phyloP scores from a whole-genome alignment of 2,888 invertebrate genomes.

The Morpho deidamia region DNA sequence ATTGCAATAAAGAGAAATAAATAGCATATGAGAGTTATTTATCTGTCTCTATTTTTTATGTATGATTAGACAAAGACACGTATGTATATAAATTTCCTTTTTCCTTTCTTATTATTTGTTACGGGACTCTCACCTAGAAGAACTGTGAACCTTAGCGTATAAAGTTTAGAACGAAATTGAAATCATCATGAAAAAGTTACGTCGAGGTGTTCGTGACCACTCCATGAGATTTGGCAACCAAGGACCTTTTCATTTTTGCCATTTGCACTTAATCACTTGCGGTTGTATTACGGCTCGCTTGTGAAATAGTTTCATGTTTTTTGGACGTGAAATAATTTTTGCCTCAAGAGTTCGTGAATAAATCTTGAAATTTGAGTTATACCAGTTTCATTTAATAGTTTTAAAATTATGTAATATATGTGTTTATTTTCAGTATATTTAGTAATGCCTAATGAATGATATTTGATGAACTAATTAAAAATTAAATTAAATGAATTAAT shows the following conservation, averaged over 20 bases:
- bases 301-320: conserved; percentile 10
- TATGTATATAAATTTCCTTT: too few species aligned
- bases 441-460: too few species aligned
- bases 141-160: conserved; percentile 21
- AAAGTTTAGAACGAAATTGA: conserved; percentile 53
- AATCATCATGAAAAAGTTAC: conserved; percentile 33
- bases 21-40: too few species aligned
- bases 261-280: conserved; percentile 14
- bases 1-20: too few species aligned
- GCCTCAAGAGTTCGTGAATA: not conserved
- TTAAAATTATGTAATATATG: too few species aligned
- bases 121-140: too few species aligned
- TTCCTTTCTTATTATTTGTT: too few species aligned
- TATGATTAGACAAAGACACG: too few species aligned
- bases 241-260: conserved; percentile 21
- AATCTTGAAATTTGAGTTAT: not conserved
- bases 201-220: conserved; percentile 16
- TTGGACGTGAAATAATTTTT: conserved; percentile 4
- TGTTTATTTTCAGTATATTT: too few species aligned
- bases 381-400: not conserved
- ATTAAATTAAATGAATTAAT: too few species aligned
- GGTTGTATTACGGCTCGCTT: conserved; percentile 8
- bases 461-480: too few species aligned
- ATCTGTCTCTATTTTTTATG: too few species aligned
- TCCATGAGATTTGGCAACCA: conserved; percentile 13